Conservation (phyloP, 2,113 vertebrate species). For the Nycticorax nycticorax region DNA sequence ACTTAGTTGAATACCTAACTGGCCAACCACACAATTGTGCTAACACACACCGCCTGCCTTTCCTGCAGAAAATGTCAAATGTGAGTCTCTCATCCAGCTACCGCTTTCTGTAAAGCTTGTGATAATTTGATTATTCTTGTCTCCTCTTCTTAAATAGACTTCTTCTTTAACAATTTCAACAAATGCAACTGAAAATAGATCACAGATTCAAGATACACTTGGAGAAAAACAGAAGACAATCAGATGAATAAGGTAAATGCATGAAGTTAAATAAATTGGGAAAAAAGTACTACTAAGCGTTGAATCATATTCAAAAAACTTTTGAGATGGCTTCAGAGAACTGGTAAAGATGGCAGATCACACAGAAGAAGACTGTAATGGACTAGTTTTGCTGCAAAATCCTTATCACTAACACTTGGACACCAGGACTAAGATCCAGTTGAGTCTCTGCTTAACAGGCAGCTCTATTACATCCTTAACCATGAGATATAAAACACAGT, state of each 20-base stretch:
- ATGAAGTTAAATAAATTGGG: not conserved
- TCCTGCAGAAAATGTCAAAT: not conserved
- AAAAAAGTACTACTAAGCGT: not conserved
- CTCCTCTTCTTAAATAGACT: not conserved
- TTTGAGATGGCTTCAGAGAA: not conserved
- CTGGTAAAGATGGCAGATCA: not conserved
- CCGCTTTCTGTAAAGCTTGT: not conserved
- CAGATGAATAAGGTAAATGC: not conserved
- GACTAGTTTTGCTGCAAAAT: not conserved
- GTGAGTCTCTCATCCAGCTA: not conserved
- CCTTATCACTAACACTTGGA: not conserved
- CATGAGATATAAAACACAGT: not conserved
- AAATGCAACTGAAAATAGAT: not conserved
- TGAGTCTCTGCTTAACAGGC: not conserved
- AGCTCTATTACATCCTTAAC: not conserved
- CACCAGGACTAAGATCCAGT: not conserved
- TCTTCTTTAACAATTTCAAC: not conserved
- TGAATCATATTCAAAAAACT: not conserved
- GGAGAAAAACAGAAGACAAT: not conserved
- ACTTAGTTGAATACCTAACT: not conserved
- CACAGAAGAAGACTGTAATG: not conserved
- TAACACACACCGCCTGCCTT: not conserved
- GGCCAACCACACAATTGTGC: not conserved
- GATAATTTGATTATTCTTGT: not conserved
- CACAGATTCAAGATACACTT: not conserved